A percentile compares a stretch with the other conserved stretches of the same genome.
Evolutionary conservation across 2,113 vertebrate genomes (phyloP).

Genomic region (Actinemys pallida): DNA sequence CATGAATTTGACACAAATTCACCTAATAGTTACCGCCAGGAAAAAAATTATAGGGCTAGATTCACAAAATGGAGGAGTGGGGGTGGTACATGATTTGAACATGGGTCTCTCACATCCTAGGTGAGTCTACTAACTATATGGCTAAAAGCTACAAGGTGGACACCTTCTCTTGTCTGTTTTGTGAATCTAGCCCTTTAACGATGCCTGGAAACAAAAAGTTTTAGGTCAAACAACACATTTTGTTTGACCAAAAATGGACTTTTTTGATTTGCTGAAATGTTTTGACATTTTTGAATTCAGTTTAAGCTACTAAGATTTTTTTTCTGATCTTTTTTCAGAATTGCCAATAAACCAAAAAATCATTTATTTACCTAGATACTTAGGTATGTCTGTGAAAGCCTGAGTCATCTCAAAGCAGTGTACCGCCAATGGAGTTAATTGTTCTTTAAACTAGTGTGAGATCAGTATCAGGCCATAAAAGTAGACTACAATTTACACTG

Average conservation of each 20-base stretch:
- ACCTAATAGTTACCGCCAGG: not conserved
- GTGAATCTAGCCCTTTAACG: not conserved
- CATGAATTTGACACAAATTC: not conserved
- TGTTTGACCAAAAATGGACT: not conserved
- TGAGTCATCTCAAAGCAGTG: not conserved
- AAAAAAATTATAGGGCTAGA: not conserved
- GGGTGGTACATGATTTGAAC: not conserved
- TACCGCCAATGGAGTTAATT: not conserved
- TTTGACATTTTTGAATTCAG: not conserved
- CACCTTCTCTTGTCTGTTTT: not conserved
- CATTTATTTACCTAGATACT: not conserved
- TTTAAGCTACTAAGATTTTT: not conserved
- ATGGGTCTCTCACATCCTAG: not conserved
- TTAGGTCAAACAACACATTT: not conserved
- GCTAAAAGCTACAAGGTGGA: not conserved
- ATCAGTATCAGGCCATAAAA: not conserved
- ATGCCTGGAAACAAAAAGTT: not conserved
- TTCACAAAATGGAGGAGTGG: not conserved
- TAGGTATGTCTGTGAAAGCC: not conserved
- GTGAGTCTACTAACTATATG: not conserved
- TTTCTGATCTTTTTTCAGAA: not conserved
- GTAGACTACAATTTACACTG: not conserved
- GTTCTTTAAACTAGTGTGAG: not conserved
- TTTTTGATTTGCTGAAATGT: not conserved
- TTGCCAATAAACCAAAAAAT: not conserved